Evolutionary conservation across 2,113 vertebrate species (phyloP).

Genomic region (Hemiprocne comata): DNA sequence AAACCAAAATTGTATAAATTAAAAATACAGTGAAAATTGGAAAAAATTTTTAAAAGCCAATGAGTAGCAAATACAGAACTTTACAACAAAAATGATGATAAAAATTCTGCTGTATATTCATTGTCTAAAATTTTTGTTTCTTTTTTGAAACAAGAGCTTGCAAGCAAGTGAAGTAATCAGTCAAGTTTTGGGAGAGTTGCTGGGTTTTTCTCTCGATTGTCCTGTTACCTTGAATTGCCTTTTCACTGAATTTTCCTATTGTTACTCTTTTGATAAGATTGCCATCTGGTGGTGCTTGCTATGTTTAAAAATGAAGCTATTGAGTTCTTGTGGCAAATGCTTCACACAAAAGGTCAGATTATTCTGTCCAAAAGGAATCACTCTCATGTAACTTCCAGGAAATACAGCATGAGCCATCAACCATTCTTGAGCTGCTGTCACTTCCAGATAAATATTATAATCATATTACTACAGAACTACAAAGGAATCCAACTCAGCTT

Average conservation of each 20-base stretch:
- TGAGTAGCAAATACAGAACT: background rate
- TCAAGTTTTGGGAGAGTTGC: background rate
- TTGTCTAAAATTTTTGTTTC: background rate
- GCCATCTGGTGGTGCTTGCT: slow-evolving; percentile 73
- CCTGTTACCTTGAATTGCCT: background rate
- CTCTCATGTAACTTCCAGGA: background rate
- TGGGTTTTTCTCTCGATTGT: background rate
- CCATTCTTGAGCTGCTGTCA: background rate
- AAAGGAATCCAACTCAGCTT: background rate
- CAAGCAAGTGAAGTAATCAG: background rate
- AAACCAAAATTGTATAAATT: background rate
- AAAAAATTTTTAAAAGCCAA: background rate
- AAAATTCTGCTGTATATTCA: background rate
- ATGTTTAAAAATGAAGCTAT: background rate
- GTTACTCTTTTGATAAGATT: slow-evolving; percentile 57
- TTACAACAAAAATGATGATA: background rate
- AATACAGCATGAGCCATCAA: background rate
- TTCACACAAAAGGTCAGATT: background rate
- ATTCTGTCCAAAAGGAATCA: background rate
- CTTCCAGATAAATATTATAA: background rate
- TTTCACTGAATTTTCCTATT: background rate
- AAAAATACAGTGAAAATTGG: background rate
- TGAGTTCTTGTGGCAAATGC: background rate
- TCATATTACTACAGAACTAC: background rate
- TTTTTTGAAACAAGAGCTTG: background rate